Percentiles rank a stretch among this genome's conserved stretches.
These are phyloP conservation scores for Theristicus caerulescens DNA, from an alignment of 2,113 vertebrate species.

Conservation along the genomic window DNA sequence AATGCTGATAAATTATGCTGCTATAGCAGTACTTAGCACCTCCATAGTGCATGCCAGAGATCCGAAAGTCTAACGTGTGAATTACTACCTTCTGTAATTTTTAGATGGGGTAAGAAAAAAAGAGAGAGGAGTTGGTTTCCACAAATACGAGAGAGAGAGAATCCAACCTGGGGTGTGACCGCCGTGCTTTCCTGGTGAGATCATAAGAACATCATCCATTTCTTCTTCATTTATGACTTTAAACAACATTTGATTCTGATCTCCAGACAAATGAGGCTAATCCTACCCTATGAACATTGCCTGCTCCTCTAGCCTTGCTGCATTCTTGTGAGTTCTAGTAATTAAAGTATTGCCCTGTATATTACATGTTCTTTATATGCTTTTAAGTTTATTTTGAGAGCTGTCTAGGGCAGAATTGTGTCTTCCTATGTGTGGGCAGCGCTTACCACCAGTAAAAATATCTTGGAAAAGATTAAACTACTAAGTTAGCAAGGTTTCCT, in stretches of 20 bases:
- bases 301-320: conserved; percentile 25
- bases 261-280: conserved; percentile 34
- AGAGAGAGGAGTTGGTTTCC: neutral
- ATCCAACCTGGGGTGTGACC: neutral
- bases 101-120: neutral
- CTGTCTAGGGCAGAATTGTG: conserved; percentile 4
- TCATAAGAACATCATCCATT: conserved; percentile 17
- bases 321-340: conserved; percentile 25
- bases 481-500: neutral
- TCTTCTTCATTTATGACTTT: conserved; percentile 34
- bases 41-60: neutral
- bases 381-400: neutral
- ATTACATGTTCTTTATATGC: neutral
- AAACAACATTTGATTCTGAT: conserved; percentile 40
- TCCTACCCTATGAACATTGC: neutral
- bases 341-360: conserved; percentile 7
- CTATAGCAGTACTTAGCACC: conserved; percentile 36
- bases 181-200: conserved; percentile 8
- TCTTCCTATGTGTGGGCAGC: conserved; percentile 36
- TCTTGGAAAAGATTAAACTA: neutral
- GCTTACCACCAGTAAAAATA: conserved; percentile 4
- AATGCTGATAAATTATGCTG: conserved; percentile 33
- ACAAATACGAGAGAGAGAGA: neutral
- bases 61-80: conserved; percentile 24
- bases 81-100: conserved; percentile 18